Evolutionary conservation across 2,113 vertebrate genomes (phyloP), one percentile per base, ranked within the genome.

Genomic region (Oryzias celebensis): DNA sequence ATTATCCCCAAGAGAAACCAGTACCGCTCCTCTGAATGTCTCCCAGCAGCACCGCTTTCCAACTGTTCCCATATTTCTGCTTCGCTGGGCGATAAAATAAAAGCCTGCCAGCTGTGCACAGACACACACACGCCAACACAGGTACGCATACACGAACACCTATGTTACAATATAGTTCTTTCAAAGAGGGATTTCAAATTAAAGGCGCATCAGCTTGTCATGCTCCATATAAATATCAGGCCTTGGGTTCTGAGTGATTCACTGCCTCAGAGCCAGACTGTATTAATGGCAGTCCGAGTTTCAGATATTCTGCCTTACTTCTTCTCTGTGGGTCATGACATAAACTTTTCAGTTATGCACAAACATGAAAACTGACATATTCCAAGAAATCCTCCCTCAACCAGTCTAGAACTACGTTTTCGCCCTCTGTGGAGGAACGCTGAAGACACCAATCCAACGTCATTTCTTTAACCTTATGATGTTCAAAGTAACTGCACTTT

Each of bases 61-160:
- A 81, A 85, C 82, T 81, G 71, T 73, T 73, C 64, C 81, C 77
- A 85, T 84, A 84, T 89, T 90, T 91, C 90, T 90, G 88, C 90
- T 90, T 79, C 83, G 87, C 72, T 87, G 81, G 79, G 87, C 72
- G 62, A 86, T 88, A 88, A 87, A 91, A 90, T 89, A 91, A 88
- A 90, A 75, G 77, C 78, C 78, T 63, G 54, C 65, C 67, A 70
- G 72, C 69, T 72, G 45, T 17, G 36, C 45, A 22, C 61, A 17
- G 54, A 60, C 73, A 42, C 15, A 50, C 44, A 52, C 17, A 28
- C 60, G 59, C 58, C 41, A 46, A 51, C 48, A 65, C 49, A 64
- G 60, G n/a, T 63, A 61, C 64, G 51, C 20, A 65, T 47, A 59
- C 16, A 31, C 46, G 41, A 55, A 50, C 47, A 70, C 15, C 53